Conservation (phyloP, 2,888 invertebrate species). For the Troglohyphantes excavatus region DNA sequence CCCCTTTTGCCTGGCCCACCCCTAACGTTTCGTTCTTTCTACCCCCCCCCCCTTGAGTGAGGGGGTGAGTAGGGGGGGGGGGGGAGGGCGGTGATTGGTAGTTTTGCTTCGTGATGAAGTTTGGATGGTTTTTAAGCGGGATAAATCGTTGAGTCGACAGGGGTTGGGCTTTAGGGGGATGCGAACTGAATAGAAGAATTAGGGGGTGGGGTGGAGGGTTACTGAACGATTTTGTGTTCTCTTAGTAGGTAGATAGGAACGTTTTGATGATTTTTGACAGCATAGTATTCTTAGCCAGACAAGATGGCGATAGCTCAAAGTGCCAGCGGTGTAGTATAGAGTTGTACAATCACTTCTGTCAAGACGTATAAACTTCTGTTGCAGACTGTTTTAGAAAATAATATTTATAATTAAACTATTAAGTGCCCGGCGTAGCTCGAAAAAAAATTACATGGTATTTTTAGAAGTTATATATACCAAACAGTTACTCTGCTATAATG, state of each 20-base stretch:
- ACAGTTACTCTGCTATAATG: too few relatives aligned
- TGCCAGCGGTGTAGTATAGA: too few relatives aligned
- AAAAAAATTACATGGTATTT: too few relatives aligned
- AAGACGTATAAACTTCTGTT: too few relatives aligned
- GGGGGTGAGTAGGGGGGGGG: neutral
- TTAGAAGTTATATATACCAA: too few relatives aligned
- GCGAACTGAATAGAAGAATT: neutral
- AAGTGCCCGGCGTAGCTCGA: too few relatives aligned
- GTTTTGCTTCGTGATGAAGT: constrained; percentile 29
- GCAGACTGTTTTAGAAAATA: too few relatives aligned
- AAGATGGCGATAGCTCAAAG: too few relatives aligned
- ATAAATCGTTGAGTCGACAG: constrained; percentile 30
- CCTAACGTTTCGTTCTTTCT: neutral
- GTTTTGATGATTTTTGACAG: neutral
- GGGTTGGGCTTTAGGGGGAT: neutral
- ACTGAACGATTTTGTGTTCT: neutral
- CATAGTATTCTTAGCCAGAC: neutral
- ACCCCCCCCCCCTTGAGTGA: neutral
- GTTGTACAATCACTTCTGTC: too few relatives aligned
- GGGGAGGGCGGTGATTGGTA: constrained; percentile 48
- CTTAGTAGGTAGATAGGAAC: neutral
- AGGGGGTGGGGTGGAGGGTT: too few relatives aligned
- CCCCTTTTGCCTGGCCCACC: neutral
- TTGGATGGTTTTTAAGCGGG: constrained; percentile 46
- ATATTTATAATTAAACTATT: too few relatives aligned